phyloP scores from a whole-genome alignment of 2,888 invertebrate species.

The Drosophila longiperda region DNA sequence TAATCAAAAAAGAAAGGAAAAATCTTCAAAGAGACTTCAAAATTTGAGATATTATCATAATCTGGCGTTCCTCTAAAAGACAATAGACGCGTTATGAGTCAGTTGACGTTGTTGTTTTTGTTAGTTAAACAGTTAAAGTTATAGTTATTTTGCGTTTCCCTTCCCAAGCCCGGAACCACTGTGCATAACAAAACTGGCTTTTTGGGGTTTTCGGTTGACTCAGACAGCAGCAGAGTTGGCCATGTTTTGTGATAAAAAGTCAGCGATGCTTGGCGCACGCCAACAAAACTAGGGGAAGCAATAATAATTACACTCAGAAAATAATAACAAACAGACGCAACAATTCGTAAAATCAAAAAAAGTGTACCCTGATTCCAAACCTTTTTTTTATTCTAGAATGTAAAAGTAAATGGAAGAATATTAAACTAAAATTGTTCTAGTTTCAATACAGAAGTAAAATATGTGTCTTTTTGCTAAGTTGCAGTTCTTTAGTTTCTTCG shows the following conservation, averaged over 20 bases:
- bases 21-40: conserved; percentile 4
- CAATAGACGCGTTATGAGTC: conserved; percentile 48
- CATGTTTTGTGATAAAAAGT: conserved; percentile 64
- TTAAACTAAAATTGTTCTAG: background rate
- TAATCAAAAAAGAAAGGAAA: conserved; percentile 39
- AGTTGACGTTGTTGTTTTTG: conserved; percentile 15
- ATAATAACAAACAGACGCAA: background rate
- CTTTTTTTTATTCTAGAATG: too few species aligned
- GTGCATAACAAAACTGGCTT: conserved; percentile 73
- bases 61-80: conserved; percentile 29
- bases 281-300: conserved; percentile 49
- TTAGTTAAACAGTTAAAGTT: conserved; percentile 32
- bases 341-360: background rate
- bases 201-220: conserved; percentile 36
- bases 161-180: conserved; percentile 54
- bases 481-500: background rate
- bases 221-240: conserved; percentile 50
- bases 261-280: conserved; percentile 72
- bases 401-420: background rate
- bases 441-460: background rate
- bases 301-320: background rate
- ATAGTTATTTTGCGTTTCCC: conserved; percentile 25
- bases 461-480: background rate
- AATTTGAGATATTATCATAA: conserved; percentile 46
- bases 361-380: background rate